Conservation (phyloP, 2,888 invertebrate species). For the Mylabris sibirica region DNA sequence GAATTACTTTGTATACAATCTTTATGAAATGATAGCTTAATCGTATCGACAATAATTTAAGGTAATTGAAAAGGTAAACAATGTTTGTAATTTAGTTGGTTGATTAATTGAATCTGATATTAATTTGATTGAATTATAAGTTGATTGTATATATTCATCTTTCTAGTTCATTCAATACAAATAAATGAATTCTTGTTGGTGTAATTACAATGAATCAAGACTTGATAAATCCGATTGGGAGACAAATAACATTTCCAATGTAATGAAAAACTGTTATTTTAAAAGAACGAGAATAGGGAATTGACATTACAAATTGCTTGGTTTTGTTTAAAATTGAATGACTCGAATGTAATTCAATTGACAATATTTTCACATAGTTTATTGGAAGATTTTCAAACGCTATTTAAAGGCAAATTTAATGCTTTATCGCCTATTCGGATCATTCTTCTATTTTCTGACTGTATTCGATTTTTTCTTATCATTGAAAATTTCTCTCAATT, state of each 20-base stretch:
- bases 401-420: not conserved
- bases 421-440: not conserved
- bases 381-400: not conserved
- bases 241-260: not conserved
- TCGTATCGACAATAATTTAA: not conserved
- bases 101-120: not conserved
- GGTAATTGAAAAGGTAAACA: not conserved
- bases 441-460: not conserved
- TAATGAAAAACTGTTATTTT: not conserved
- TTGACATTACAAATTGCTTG: not conserved
- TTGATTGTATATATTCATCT: no score
- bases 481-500: no score
- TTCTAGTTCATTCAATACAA: no score
- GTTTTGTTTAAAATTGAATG: not conserved
- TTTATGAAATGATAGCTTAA: not conserved
- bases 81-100: not conserved
- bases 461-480: no score
- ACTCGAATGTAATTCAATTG: not conserved
- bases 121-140: not conserved
- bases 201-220: not conserved
- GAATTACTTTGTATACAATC: conserved; percentile 4
- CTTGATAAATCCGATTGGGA: not conserved
- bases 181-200: no score
- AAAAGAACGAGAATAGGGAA: not conserved
- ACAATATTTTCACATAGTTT: not conserved